These are phyloP conservation scores for Augochlora pura DNA, from an alignment of 1,140 invertebrate genomes.

Conservation along the genomic window DNA sequence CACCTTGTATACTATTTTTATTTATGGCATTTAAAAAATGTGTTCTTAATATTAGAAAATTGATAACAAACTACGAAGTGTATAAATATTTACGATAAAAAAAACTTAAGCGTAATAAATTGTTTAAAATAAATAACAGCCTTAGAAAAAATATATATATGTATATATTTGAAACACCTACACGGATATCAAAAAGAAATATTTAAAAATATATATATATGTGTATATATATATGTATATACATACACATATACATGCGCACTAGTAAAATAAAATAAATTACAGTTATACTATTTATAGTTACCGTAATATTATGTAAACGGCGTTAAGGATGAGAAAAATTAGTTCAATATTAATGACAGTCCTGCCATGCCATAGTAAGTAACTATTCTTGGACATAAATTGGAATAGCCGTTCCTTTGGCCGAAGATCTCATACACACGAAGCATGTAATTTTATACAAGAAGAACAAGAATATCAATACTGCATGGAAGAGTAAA, in stretches of 20 bases:
- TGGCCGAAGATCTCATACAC: constrained; percentile 14
- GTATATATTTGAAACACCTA: constrained; percentile 16
- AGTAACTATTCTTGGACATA: constrained; percentile 8
- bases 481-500: constrained; percentile 31
- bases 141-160: constrained; percentile 7
- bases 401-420: constrained; percentile 15
- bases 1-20: constrained; percentile 54
- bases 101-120: constrained; percentile 14
- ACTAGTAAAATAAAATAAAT: constrained; percentile 46
- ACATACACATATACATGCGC: neutral
- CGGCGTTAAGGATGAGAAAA: neutral
- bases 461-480: constrained; percentile 20
- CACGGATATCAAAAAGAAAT: constrained; percentile 1
- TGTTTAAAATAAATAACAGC: neutral
- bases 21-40: neutral
- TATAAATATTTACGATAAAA: constrained; percentile 26
- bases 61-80: neutral
- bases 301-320: constrained; percentile 26
- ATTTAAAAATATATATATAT: too few relatives aligned
- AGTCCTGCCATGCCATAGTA: neutral
- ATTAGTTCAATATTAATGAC: constrained; percentile 11
- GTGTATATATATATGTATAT: constrained; percentile 10
- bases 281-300: constrained; percentile 23
- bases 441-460: constrained; percentile 26
- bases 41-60: constrained; percentile 7